Conservation (phyloP, 1,140 invertebrate genomes). For the Pseudomyrmex gracilis region DNA sequence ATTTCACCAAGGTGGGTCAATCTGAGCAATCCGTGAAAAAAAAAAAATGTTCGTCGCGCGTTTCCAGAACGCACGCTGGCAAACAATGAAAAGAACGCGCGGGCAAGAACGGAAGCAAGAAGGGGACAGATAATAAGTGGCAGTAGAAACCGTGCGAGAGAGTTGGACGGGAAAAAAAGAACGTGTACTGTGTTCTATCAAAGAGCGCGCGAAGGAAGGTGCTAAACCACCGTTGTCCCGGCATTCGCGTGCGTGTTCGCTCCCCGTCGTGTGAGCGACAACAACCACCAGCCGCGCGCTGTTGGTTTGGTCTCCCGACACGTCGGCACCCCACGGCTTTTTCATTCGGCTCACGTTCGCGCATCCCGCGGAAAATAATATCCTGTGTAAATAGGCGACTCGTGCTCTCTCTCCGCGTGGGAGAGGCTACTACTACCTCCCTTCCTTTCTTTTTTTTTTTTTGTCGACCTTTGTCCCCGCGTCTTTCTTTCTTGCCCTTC, state of each 20-base stretch:
- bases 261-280: conserved; percentile 5
- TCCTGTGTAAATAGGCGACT: conserved; percentile 61
- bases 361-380: conserved; percentile 60
- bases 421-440: background rate
- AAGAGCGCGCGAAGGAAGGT: conserved; percentile 26
- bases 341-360: conserved; percentile 57
- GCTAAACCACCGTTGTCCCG: conserved; percentile 28
- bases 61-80: background rate
- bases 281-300: background rate
- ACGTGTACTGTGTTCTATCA: conserved; percentile 21
- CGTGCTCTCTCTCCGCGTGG: background rate
- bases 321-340: conserved; percentile 28
- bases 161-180: background rate
- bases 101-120: background rate
- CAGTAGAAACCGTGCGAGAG: background rate
- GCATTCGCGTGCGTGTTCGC: conserved; percentile 11
- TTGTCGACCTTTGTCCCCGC: conserved; percentile 15
- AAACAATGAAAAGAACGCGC: background rate
- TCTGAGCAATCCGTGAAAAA: conserved; percentile 2
- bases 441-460: conserved; percentile 31
- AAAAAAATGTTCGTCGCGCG: conserved; percentile 3
- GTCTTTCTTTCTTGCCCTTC: background rate
- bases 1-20: background rate
- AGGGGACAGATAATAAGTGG: conserved; percentile 32
- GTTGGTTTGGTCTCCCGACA: background rate